These are phyloP conservation scores for Alviniconcha marisindica DNA, from an alignment of 1,140 invertebrate species.

Conservation along the genomic window DNA sequence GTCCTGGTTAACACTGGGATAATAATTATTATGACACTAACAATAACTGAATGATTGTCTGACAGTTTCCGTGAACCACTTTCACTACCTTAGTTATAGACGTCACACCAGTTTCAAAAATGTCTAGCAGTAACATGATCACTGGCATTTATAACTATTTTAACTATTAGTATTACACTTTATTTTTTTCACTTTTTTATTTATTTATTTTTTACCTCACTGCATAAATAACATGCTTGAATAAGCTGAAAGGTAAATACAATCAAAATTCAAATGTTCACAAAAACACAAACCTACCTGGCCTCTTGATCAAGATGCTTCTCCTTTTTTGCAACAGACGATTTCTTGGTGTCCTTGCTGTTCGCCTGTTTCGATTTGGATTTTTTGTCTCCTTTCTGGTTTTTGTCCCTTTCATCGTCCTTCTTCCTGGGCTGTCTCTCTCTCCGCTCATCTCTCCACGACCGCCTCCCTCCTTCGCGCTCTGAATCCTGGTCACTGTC, in stretches of 20 bases:
- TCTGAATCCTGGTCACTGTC: conserved; percentile 38
- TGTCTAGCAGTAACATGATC: no score
- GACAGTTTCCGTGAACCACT: no score
- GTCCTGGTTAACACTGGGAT: no score
- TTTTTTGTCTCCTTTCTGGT: background rate
- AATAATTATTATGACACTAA: no score
- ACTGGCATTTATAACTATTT: no score
- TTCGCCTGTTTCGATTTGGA: background rate
- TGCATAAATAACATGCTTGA: no score
- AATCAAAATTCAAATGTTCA: background rate
- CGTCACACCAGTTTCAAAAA: no score
- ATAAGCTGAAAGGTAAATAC: no score
- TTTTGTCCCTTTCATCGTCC: conserved; percentile 15
- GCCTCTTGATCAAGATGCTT: background rate
- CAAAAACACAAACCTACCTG: background rate
- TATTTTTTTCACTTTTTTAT: background rate
- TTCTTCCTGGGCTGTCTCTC: conserved; percentile 29
- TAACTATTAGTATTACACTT: background rate
- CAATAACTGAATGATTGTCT: no score
- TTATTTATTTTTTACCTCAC: no score
- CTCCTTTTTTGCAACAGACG: conserved; percentile 11
- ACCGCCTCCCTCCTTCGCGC: conserved; percentile 9
- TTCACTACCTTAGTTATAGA: no score
- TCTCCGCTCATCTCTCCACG: conserved; percentile 29
- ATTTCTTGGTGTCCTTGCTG: background rate